Conservation (phyloP, 1,140 invertebrate species). For the Leptinotarsa undecemlineata region DNA sequence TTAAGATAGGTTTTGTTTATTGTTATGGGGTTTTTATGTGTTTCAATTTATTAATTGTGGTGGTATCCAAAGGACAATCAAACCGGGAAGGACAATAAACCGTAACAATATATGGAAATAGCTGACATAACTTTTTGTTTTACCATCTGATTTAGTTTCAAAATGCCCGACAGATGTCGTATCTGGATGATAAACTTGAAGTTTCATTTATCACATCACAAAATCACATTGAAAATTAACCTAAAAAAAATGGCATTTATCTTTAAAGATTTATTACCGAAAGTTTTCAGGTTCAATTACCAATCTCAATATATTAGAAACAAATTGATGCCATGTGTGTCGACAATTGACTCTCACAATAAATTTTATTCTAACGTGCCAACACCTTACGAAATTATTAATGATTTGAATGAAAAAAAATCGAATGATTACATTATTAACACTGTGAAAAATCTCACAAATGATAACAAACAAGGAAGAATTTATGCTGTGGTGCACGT, state of each 20-base stretch:
- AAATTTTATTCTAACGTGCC: constrained; percentile 37
- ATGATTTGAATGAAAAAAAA: constrained; percentile 38
- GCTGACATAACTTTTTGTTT: too few relatives aligned
- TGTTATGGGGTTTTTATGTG: too few relatives aligned
- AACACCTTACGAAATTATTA: constrained; percentile 47
- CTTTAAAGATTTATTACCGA: not conserved
- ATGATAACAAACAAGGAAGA: constrained; percentile 64
- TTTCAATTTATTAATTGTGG: too few relatives aligned
- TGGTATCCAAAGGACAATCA: too few relatives aligned
- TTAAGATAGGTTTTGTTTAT: too few relatives aligned
- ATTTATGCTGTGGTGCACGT: constrained; percentile 87
- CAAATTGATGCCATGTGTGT: not conserved
- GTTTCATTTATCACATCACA: too few relatives aligned
- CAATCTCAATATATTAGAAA: not conserved
- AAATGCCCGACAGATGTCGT: too few relatives aligned
- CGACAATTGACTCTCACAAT: not conserved
- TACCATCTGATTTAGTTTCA: too few relatives aligned
- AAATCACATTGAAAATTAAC: not conserved
- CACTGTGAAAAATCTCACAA: constrained; percentile 65
- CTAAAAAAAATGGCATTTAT: constrained; percentile 16
- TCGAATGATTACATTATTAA: constrained; percentile 47
- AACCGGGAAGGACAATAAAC: too few relatives aligned
- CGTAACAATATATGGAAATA: too few relatives aligned
- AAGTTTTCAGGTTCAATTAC: not conserved
- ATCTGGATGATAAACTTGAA: too few relatives aligned